A percentile compares a stretch with the other conserved stretches of the same genome.
These are phyloP conservation scores for Drosophila macrospina DNA, from an alignment of 2,888 invertebrate genomes.

Conservation along the genomic window DNA sequence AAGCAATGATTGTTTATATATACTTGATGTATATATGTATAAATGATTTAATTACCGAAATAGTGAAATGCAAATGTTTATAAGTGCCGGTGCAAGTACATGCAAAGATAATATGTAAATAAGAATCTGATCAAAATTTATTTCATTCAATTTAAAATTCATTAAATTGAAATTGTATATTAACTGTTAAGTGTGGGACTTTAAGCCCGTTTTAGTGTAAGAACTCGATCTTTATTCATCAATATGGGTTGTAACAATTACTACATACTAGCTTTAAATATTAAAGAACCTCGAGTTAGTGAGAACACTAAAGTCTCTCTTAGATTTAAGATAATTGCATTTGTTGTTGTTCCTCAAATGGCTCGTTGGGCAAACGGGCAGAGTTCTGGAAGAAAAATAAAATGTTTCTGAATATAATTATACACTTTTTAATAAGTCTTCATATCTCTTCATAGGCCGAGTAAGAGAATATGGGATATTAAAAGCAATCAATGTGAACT, in stretches of 20 bases:
- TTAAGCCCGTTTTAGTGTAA: constrained; percentile 15
- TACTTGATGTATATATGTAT: background rate
- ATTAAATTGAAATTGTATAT: background rate
- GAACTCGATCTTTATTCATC: constrained; percentile 48
- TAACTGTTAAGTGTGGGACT: background rate
- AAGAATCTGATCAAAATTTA: constrained; percentile 1
- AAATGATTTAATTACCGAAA: constrained; percentile 4
- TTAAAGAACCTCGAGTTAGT: constrained; percentile 53
- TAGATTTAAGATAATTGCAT: constrained; percentile 72
- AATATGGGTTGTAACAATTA: constrained; percentile 39
- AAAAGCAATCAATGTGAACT: constrained; percentile 57
- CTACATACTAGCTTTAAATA: constrained; percentile 46
- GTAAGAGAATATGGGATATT: too few relatives aligned
- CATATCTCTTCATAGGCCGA: background rate
- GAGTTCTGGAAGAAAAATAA: constrained; percentile 86
- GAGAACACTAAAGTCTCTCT: constrained; percentile 4
- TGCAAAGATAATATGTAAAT: constrained; percentile 8
- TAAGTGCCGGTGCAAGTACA: constrained; percentile 1
- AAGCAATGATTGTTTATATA: constrained; percentile 16
- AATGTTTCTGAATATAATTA: background rate
- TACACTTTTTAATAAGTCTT: background rate
- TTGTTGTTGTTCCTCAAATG: constrained; percentile 80
- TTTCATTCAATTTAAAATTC: background rate
- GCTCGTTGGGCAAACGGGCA: constrained; percentile 87
- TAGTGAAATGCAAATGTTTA: background rate